These are phyloP conservation scores for Chrysaora quinquecirrha DNA, from an alignment of 30 jellyfish, hydroid and myxozoan species.

Conservation along the genomic window DNA sequence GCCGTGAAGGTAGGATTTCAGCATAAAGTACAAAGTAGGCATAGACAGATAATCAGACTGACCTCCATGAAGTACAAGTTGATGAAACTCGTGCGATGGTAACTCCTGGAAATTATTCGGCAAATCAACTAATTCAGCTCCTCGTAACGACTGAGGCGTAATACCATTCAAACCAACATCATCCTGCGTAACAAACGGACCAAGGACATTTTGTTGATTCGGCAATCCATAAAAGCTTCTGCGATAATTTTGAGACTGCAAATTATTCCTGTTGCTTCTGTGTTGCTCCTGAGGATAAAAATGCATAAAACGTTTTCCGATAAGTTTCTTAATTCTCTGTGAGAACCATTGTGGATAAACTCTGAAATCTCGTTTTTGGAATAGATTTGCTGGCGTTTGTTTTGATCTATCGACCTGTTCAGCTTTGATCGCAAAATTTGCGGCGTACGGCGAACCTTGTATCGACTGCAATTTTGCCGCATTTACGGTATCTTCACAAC, in stretches of 20 bases:
- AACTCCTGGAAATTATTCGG: conserved; percentile 52
- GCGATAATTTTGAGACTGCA: conserved; percentile 37
- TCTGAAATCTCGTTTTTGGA: conserved; percentile 53
- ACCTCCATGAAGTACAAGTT: conserved; percentile 30
- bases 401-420: not conserved
- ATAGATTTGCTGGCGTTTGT: not conserved
- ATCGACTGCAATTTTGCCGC: not conserved
- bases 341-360: conserved; percentile 89
- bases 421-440: not conserved
- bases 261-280: not conserved
- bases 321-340: conserved; percentile 57
- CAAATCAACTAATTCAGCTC: conserved; percentile 60
- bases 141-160: conserved; percentile 42
- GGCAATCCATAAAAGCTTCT: conserved; percentile 44
- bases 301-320: conserved; percentile 65
- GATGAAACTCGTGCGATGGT: conserved; percentile 45
- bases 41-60: no score
- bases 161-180: conserved; percentile 17
- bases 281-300: conserved; percentile 29
- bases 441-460: not conserved
- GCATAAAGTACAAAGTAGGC: no score
- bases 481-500: not conserved
- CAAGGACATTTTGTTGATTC: not conserved
- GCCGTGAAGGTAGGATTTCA: no score
- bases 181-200: conserved; percentile 30